phyloP scores from a whole-genome alignment of 2,797 vertebrate species.

The Sternarchorhynchus goeldii region DNA sequence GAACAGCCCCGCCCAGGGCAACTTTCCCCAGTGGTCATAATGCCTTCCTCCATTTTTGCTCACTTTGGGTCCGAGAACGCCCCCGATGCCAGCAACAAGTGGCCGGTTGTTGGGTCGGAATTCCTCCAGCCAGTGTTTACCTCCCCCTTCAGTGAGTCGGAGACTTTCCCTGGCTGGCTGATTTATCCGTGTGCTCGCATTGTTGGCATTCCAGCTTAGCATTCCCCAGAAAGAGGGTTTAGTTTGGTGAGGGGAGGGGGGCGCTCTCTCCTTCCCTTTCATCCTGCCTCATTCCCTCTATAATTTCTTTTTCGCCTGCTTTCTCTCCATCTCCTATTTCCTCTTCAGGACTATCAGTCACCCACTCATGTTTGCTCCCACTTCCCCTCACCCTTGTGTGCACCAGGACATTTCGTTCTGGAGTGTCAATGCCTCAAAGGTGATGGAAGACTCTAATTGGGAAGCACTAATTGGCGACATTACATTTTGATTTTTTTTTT shows the following conservation, averaged over 20 bases:
- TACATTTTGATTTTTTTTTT: conserved; percentile 57
- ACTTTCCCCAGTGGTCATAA: background rate
- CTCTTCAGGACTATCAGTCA: background rate
- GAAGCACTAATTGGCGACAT: conserved; percentile 60
- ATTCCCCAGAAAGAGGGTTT: conserved; percentile 58
- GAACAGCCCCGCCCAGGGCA: background rate
- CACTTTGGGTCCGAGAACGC: no score
- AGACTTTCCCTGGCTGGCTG: conserved; percentile 37
- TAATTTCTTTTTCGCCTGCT: background rate
- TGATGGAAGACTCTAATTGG: conserved; percentile 61
- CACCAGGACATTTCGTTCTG: conserved; percentile 44
- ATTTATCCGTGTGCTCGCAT: conserved; percentile 55
- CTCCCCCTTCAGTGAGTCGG: conserved; percentile 23
- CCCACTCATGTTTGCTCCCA: no score
- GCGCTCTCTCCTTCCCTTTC: background rate
- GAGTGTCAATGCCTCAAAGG: conserved; percentile 63
- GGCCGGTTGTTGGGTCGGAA: conserved; percentile 43
- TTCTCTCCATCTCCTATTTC: background rate
- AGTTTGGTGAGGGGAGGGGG: conserved; percentile 47
- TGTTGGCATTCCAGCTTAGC: conserved; percentile 59
- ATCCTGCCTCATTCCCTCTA: background rate
- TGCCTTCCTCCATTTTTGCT: background rate
- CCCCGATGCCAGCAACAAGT: conserved; percentile 48
- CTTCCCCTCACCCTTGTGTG: background rate
- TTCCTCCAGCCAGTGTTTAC: conserved; percentile 38